phyloP scores from a whole-genome alignment of 2,113 vertebrate genomes.

The Struthidea cinerea region DNA sequence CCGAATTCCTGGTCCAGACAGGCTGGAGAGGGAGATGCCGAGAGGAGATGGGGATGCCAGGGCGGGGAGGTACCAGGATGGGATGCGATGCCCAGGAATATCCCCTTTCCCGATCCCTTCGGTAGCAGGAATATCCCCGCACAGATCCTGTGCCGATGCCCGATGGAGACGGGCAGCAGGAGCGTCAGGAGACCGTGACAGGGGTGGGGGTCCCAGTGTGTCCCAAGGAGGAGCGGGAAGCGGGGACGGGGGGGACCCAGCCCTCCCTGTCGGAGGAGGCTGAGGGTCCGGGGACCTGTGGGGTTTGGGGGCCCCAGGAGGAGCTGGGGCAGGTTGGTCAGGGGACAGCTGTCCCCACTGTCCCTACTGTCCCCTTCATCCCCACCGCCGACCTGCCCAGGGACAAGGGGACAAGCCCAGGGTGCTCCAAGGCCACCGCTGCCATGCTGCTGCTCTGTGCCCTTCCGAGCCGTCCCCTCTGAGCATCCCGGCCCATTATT shows the following conservation, averaged over 20 bases:
- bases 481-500: not conserved
- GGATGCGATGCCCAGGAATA: not conserved
- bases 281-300: not conserved
- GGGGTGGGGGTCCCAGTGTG: accelerated
- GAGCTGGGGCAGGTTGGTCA: not conserved
- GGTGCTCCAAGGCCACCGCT: not conserved
- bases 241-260: not conserved
- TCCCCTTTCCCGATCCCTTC: not conserved
- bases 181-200: accelerated
- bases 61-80: not conserved
- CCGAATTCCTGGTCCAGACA: not conserved
- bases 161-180: not conserved
- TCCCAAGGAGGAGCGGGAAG: not conserved
- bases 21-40: not conserved
- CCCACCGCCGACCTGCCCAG: not conserved
- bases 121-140: accelerated
- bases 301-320: not conserved
- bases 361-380: not conserved
- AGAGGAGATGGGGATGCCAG: not conserved
- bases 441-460: not conserved
- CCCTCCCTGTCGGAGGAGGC: not conserved
- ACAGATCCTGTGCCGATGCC: accelerated
- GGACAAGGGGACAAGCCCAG: not conserved
- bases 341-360: too few species aligned
- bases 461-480: not conserved